These are phyloP conservation scores for Vanessa cardui DNA, from an alignment of 2,888 invertebrate species.

Conservation along the genomic window DNA sequence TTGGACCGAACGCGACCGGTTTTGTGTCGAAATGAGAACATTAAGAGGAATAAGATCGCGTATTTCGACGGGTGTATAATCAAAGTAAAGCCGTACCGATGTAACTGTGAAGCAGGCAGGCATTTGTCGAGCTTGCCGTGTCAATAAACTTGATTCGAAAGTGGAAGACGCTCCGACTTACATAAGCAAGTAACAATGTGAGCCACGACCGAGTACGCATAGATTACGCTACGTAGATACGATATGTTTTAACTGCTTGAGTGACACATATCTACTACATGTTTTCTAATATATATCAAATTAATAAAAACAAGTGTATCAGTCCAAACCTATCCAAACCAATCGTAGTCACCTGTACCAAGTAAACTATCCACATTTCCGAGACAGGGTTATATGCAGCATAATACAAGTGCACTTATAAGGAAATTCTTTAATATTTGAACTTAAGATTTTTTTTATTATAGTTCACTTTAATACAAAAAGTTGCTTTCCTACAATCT, in stretches of 20 bases:
- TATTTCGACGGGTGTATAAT: constrained; percentile 56
- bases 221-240: constrained; percentile 44
- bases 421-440: too few species aligned
- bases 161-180: constrained; percentile 81
- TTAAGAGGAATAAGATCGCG: constrained; percentile 56
- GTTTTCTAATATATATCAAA: background rate
- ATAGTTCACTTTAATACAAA: too few species aligned
- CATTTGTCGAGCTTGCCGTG: constrained; percentile 80
- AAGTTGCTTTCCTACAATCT: too few species aligned
- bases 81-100: constrained; percentile 71
- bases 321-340: too few species aligned
- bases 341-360: too few species aligned
- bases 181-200: constrained; percentile 81
- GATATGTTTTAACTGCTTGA: constrained; percentile 22
- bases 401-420: too few species aligned
- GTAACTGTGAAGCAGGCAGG: constrained; percentile 74
- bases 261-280: background rate
- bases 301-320: background rate
- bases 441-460: too few species aligned
- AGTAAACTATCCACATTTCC: too few species aligned
- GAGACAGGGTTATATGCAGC: too few species aligned
- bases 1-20: constrained; percentile 45
- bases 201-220: constrained; percentile 49
- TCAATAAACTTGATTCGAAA: constrained; percentile 84
- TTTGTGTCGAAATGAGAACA: constrained; percentile 51